These are phyloP conservation scores for Eupleurogrammus muticus DNA, from an alignment of 2,797 vertebrate species.

Conservation along the genomic window DNA sequence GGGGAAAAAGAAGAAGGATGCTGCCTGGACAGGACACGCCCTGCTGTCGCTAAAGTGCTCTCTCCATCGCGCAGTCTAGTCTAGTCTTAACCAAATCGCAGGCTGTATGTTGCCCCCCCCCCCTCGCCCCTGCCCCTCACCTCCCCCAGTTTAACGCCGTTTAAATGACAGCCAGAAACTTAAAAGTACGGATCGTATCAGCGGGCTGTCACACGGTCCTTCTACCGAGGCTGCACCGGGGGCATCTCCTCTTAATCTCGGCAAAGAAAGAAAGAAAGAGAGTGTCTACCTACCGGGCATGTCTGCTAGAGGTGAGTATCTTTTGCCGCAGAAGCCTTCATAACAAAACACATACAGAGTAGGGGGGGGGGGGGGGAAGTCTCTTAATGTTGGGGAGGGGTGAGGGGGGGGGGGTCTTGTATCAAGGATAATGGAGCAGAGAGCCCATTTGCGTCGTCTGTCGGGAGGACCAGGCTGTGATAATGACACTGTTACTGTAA, in stretches of 20 bases:
- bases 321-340: constrained; percentile 78
- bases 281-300: constrained; percentile 81
- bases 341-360: constrained; percentile 36
- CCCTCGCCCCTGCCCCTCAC: too few species aligned
- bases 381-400: constrained; percentile 11
- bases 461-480: constrained; percentile 51
- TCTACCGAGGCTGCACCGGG: constrained; percentile 34
- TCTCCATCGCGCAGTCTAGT: constrained; percentile 61
- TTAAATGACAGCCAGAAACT: constrained; percentile 49
- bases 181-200: constrained; percentile 29
- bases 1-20: constrained; percentile 71
- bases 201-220: constrained; percentile 11
- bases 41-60: constrained; percentile 74
- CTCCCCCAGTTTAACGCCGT: constrained; percentile 31
- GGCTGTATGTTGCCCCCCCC: constrained; percentile 18
- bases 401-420: constrained; percentile 19
- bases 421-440: constrained; percentile 21
- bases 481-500: constrained; percentile 58
- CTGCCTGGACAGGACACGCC: constrained; percentile 83
- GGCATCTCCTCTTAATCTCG: constrained; percentile 48
- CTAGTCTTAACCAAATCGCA: constrained; percentile 43
- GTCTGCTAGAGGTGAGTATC: constrained; percentile 83
- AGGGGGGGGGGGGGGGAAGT: constrained; percentile 25
- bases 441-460: constrained; percentile 58
- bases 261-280: constrained; percentile 47